Conservation (phyloP, 2,113 vertebrate species). For the Garra rufa region DNA sequence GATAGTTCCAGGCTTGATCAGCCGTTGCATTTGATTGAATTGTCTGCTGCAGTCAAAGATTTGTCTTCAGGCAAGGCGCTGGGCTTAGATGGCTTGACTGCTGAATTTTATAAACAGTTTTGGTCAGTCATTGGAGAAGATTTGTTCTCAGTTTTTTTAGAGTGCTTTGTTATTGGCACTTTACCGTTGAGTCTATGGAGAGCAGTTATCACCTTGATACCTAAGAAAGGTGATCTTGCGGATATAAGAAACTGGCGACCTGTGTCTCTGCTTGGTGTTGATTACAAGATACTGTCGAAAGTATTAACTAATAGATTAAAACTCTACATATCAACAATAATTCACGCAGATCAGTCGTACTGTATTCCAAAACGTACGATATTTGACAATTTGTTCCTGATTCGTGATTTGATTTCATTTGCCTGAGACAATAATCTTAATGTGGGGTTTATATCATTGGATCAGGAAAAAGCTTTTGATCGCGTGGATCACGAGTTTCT, state of each 20-base stretch:
- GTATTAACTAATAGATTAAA: constrained; percentile 16
- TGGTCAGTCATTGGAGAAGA: not conserved
- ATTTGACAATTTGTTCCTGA: not conserved
- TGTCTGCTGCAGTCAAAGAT: not conserved
- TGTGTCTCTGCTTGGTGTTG: not conserved
- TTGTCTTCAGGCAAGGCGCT: not conserved
- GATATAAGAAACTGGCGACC: constrained; percentile 11
- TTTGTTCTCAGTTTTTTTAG: not conserved
- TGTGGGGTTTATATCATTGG: not conserved
- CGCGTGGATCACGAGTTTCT: not conserved
- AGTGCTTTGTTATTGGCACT: not conserved
- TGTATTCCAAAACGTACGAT: constrained; percentile 1
- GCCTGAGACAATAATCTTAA: not conserved
- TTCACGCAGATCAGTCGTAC: constrained; percentile 11
- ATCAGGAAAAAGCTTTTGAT: no score
- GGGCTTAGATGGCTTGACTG: not conserved
- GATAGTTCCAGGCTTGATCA: not conserved
- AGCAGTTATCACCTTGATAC: not conserved
- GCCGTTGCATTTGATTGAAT: not conserved
- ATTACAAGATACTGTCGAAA: constrained; percentile 17
- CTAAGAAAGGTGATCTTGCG: constrained; percentile 14
- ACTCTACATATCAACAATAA: not conserved
- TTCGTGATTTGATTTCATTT: not conserved
- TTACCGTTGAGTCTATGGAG: not conserved
- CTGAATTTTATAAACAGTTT: constrained; percentile 2